Evolutionary conservation across 2,113 vertebrate species (phyloP), one percentile per base, ranked within the genome.

Genomic region (Oncorhynchus keta): DNA sequence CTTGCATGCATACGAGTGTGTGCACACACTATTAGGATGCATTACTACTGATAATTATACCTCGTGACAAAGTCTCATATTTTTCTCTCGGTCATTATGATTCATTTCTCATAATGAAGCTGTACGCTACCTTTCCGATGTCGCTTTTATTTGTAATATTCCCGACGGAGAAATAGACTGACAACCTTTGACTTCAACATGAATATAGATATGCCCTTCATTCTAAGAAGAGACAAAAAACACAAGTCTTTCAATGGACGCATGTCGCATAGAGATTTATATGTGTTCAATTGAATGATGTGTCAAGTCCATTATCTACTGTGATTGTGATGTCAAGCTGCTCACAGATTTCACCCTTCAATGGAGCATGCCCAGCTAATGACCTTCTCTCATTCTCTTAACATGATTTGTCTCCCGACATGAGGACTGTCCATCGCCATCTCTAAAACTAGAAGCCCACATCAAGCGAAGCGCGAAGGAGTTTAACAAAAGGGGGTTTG

Each of bases 11-110:
- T 55, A 18, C 0, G 16, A 4, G 51, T 55, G 51, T 55, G 61
- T n/a, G 7, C 24, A 64, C 77, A 81, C 79, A 75, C 81, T 30
- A 30, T 14, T 67, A 78, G 84, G 84, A 86, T 79, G 76, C 79
- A 85, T 81, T 84, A 78, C 81, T 83, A 76, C 80, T 79, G 84
- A 77, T 88, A 84, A 89, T 89, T 87, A 85, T 83, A 84, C 55
- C 55, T 20, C 20, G 55, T 14, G 9, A 45, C 39, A 45, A 11
- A 45, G 39, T 45, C 9, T 0, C 2, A 45, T 12, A 11, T 11
- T 55, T 18, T 14, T 4, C 12, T 18, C 16, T 55, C 51, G 16
- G 51, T 16, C 12, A 2, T 55, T 55, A 14, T 55, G 16, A 55
- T 55, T 14, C 0, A 55, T 55, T 55, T 55, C 16, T 55, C 51